Percentiles rank a stretch among this genome's conserved stretches.
These are phyloP conservation scores for Epistrophe grossulariae DNA, from an alignment of 2,888 invertebrate genomes.

Conservation along the genomic window DNA sequence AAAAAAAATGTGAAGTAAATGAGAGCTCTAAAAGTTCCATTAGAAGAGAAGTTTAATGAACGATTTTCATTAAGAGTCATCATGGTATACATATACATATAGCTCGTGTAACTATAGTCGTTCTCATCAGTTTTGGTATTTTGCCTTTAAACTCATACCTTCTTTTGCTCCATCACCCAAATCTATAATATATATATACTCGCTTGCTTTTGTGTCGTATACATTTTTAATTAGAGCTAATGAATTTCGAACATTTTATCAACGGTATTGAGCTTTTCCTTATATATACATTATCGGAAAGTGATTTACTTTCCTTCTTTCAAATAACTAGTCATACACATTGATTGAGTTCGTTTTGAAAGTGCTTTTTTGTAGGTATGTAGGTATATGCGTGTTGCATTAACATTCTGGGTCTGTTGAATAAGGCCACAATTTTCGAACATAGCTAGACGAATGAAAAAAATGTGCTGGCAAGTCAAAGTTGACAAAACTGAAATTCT, in stretches of 20 bases:
- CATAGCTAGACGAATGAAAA: too few relatives aligned
- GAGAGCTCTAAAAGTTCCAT: conserved; percentile 74
- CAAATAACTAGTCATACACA: conserved; percentile 52
- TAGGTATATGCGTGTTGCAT: background rate
- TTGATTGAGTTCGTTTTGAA: conserved; percentile 60
- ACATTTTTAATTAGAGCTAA: conserved; percentile 75
- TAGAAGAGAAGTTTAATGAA: conserved; percentile 73
- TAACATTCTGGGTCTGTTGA: background rate
- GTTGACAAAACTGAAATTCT: too few relatives aligned
- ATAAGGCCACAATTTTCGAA: background rate
- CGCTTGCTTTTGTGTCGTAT: conserved; percentile 49
- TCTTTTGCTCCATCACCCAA: background rate
- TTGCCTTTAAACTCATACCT: background rate
- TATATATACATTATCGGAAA: conserved; percentile 68
- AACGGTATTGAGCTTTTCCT: conserved; percentile 71
- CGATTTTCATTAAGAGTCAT: conserved; percentile 74
- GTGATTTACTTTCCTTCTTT: conserved; percentile 67
- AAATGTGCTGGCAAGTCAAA: too few relatives aligned
- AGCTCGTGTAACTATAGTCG: background rate
- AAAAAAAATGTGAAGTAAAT: conserved; percentile 68
- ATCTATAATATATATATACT: background rate
- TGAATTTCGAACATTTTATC: conserved; percentile 74
- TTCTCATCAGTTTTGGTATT: conserved; percentile 16
- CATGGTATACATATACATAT: background rate
- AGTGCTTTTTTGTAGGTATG: conserved; percentile 6